These are phyloP conservation scores for Anoncus sp. DNA, from an alignment of 2,888 invertebrate genomes.

Conservation along the genomic window DNA sequence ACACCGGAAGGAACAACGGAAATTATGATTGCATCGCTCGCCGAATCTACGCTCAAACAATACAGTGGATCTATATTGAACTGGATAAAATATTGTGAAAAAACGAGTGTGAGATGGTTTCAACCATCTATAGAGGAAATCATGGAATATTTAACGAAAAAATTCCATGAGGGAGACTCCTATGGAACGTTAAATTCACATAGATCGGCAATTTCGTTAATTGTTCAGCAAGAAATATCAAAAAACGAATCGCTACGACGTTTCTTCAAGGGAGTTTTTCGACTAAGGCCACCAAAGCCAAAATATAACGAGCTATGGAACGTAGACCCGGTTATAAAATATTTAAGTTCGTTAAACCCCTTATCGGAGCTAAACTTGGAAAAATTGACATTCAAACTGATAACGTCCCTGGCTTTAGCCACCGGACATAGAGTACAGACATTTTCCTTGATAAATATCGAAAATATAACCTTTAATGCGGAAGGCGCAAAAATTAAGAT, in stretches of 20 bases:
- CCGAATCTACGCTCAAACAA: constrained; percentile 68
- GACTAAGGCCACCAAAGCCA: constrained; percentile 33
- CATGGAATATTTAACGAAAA: constrained; percentile 47
- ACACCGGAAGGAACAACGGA: constrained; percentile 60
- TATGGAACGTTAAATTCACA: constrained; percentile 36
- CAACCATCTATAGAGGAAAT: constrained; percentile 45
- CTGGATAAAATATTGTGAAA: constrained; percentile 68
- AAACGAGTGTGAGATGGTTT: constrained; percentile 41
- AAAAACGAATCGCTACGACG: constrained; percentile 31
- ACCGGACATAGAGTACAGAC: constrained; percentile 62
- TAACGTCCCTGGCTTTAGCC: constrained; percentile 51
- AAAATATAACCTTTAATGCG: constrained; percentile 42
- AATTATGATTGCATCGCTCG: constrained; percentile 65
- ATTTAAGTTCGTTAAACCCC: constrained; percentile 21
- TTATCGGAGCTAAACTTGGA: constrained; percentile 20
- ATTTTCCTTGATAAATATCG: constrained; percentile 48
- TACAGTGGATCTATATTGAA: constrained; percentile 66
- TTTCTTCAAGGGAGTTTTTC: constrained; percentile 38
- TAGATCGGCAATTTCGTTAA: constrained; percentile 69
- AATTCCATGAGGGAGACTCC: constrained; percentile 46
- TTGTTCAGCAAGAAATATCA: constrained; percentile 57
- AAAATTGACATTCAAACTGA: constrained; percentile 32
- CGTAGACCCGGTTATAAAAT: constrained; percentile 32
- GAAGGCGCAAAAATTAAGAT: constrained; percentile 48
- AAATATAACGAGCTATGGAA: constrained; percentile 37